Evolutionary conservation across 2,888 invertebrate genomes (phyloP).

Genomic region (Amblyteles armatorius): DNA sequence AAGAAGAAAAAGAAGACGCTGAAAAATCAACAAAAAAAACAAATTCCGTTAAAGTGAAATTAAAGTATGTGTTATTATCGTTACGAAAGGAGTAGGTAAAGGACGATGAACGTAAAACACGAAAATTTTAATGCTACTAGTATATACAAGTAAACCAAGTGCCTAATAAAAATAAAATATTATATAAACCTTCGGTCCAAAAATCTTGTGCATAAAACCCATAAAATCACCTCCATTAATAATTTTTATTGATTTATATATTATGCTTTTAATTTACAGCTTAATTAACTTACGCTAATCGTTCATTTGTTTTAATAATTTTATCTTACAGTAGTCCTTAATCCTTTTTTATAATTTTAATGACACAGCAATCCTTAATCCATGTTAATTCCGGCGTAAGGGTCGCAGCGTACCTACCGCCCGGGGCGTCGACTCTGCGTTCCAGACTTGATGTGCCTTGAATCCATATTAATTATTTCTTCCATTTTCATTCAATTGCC

Average conservation of each 20-base stretch:
- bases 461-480: too few relatives aligned
- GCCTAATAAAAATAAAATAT: constrained; percentile 8
- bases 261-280: neutral
- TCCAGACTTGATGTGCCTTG: too few relatives aligned
- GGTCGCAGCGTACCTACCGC: too few relatives aligned
- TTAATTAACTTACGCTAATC: neutral
- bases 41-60: neutral
- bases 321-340: neutral
- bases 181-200: neutral
- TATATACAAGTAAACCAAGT: neutral
- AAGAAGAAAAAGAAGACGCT: neutral
- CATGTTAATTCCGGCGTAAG: too few relatives aligned
- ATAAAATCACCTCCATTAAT: neutral
- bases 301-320: neutral
- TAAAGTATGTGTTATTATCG: constrained; percentile 8
- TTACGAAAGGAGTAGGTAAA: neutral
- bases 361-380: too few relatives aligned
- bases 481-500: too few relatives aligned
- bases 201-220: neutral
- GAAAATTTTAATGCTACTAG: neutral
- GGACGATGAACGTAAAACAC: constrained; percentile 6
- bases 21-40: neutral
- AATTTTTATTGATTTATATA: neutral
- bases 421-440: too few relatives aligned
- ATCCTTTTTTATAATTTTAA: neutral